A percentile compares a stretch with the other conserved stretches of the same genome.
phyloP scores from a whole-genome alignment of 2,888 invertebrate species.

The Altica lythri region DNA sequence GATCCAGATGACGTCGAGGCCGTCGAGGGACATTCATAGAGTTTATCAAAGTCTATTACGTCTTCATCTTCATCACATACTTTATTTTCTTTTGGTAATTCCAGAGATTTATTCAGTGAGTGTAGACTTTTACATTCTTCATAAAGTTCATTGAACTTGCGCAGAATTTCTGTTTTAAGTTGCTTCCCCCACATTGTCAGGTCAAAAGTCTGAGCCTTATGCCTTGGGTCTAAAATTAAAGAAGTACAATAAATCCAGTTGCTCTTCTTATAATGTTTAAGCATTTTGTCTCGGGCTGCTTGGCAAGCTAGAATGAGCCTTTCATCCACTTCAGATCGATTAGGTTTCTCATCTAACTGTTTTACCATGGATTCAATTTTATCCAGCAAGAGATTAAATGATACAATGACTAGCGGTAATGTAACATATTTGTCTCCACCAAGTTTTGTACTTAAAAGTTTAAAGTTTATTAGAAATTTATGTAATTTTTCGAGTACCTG shows the following conservation, averaged over 20 bases:
- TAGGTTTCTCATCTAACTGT: conserved; percentile 23
- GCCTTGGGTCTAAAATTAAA: conserved; percentile 15
- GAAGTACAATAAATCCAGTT: conserved; percentile 14
- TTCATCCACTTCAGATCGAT: conserved; percentile 21
- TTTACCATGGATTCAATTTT: conserved; percentile 25
- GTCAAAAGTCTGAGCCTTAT: conserved; percentile 23
- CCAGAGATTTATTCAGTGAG: no score
- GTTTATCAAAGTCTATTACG: no score
- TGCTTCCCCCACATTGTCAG: conserved; percentile 24
- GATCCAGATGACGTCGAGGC: no score
- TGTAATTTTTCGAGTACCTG: conserved; percentile 14
- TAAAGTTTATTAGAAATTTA: conserved; percentile 31
- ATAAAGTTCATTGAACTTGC: conserved; percentile 25
- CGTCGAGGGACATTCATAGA: no score
- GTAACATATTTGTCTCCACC: conserved; percentile 34
- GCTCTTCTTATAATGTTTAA: conserved; percentile 15
- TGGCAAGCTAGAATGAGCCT: conserved; percentile 19
- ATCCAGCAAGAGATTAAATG: conserved; percentile 29
- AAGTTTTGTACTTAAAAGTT: conserved; percentile 29
- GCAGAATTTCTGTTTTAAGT: conserved; percentile 17
- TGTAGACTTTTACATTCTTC: no score
- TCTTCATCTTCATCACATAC: no score
- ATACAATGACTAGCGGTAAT: conserved; percentile 32
- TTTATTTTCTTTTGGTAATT: no score
- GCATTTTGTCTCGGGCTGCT: conserved; percentile 26